Conservation (phyloP, 2,113 vertebrate genomes). For the Sorex araneus region DNA sequence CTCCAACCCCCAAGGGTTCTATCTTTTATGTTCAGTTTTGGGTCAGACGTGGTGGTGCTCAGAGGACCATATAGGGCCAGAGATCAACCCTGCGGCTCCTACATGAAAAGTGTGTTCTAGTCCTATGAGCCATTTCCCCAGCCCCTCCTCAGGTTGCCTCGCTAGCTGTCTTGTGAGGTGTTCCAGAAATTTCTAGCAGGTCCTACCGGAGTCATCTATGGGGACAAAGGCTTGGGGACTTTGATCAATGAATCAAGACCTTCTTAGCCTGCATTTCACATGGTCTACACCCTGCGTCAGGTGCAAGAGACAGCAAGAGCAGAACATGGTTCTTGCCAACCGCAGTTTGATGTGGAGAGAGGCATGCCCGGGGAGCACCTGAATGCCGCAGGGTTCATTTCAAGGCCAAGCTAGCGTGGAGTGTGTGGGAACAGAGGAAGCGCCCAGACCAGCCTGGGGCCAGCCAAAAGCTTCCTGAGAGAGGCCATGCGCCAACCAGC, state of each 20-base stretch:
- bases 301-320: not conserved
- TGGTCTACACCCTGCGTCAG: not conserved
- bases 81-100: no score
- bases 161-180: conserved; percentile 4
- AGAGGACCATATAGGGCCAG: no score
- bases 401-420: not conserved
- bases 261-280: not conserved
- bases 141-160: not conserved
- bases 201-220: not conserved
- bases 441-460: not conserved
- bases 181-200: not conserved
- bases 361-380: not conserved
- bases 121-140: no score
- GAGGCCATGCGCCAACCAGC: not conserved
- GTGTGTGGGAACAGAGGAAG: not conserved
- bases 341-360: not conserved
- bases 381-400: not conserved
- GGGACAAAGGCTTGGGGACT: not conserved
- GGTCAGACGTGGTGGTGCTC: no score
- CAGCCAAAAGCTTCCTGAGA: conserved; percentile 50
- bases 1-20: no score
- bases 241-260: not conserved
- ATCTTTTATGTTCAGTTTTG: no score
- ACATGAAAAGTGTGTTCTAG: no score
- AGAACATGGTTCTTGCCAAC: not conserved